These are phyloP conservation scores for Sebastes goodei DNA, from an alignment of 2,797 vertebrate species.

Conservation along the genomic window DNA sequence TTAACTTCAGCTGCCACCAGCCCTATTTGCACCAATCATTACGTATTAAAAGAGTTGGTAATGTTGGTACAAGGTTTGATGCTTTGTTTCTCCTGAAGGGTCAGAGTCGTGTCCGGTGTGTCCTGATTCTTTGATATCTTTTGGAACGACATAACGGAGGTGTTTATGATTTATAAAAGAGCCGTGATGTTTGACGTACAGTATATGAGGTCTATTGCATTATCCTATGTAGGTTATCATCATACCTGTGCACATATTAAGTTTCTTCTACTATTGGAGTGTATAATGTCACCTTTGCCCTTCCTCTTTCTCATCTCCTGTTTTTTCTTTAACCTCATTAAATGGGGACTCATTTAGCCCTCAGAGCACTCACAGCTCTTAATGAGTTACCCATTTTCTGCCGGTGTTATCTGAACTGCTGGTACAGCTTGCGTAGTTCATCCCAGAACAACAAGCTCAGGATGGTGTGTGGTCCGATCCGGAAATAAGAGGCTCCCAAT, in stretches of 20 bases:
- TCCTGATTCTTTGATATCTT: not conserved
- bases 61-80: not conserved
- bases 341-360: conserved; percentile 36
- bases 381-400: conserved; percentile 53
- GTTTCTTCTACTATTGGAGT: conserved; percentile 25
- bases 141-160: conserved; percentile 5
- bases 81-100: not conserved
- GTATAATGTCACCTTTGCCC: conserved; percentile 33
- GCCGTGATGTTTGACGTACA: not conserved
- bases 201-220: not conserved
- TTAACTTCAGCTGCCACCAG: too few species aligned
- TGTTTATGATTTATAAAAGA: not conserved
- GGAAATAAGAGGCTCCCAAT: conserved; percentile 86
- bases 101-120: not conserved
- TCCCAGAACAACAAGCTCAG: conserved; percentile 87
- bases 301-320: not conserved
- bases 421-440: conserved; percentile 78
- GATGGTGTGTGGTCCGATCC: conserved; percentile 86
- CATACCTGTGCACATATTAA: not conserved
- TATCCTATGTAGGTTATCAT: not conserved
- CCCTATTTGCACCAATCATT: not conserved
- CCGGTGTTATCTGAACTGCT: conserved; percentile 63
- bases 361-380: conserved; percentile 12
- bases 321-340: conserved; percentile 32
- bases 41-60: not conserved